These are phyloP conservation scores for Acanthacorydalis orientalis DNA, from an alignment of 2,888 invertebrate genomes.

Conservation along the genomic window DNA sequence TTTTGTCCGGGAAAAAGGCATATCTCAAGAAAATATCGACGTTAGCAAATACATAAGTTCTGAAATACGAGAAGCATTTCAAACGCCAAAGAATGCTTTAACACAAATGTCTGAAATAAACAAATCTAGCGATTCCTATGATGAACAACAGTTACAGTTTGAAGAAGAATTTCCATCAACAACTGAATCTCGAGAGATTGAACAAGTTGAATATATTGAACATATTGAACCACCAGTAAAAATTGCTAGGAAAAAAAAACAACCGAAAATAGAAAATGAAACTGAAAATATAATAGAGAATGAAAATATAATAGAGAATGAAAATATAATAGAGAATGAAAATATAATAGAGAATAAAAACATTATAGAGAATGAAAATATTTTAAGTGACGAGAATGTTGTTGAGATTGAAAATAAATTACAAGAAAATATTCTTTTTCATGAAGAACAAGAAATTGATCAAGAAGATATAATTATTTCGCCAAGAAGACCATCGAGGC, in stretches of 20 bases:
- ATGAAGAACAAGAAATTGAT: conserved; percentile 11
- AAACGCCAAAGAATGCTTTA: conserved; percentile 46
- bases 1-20: conserved; percentile 65
- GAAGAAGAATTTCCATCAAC: background rate
- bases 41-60: conserved; percentile 59
- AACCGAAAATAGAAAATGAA: background rate
- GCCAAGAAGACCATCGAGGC: conserved; percentile 36
- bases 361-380: too few species aligned
- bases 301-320: too few species aligned
- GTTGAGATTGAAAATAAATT: conserved; percentile 15
- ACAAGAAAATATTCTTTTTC: background rate
- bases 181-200: background rate
- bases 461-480: conserved; percentile 20
- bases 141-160: background rate
- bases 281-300: background rate
- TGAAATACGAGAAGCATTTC: conserved; percentile 65
- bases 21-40: conserved; percentile 68
- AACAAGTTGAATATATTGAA: background rate
- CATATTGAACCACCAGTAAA: background rate
- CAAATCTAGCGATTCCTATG: background rate
- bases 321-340: conserved; percentile 15
- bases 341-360: conserved; percentile 16
- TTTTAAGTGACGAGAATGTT: too few species aligned
- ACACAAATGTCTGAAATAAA: conserved; percentile 32
- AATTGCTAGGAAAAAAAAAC: background rate